Base-by-base conservation (phyloP, 1,140 invertebrate genomes). In the Harpegnathos saltator region DNA sequence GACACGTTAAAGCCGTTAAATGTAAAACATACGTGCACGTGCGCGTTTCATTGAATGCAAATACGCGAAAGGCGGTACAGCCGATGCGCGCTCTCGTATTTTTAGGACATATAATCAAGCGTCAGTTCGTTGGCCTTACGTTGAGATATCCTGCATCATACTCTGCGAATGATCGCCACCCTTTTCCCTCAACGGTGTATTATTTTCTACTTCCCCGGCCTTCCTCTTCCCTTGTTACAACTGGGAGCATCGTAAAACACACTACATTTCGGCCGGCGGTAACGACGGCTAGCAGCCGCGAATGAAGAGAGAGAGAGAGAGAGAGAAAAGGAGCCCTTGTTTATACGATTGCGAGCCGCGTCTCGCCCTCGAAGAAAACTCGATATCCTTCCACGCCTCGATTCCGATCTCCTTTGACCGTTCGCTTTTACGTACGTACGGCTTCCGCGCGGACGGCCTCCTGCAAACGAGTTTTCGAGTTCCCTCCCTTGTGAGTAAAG, bases 391-490 rank as follows among this genome's bases (percentile, higher is more conserved):
- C 33, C 75, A 69, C 44, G 38, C 38, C 65, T 82, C 50, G 56
- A 77, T 63, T 52, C 54, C 74, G 74, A 33, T 54, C 48, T 68
- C 48, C 66, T 80, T 88, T 85, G 84, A 86, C 85, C 82, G 59
- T 80, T 77, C 29, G 62, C 63, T 71, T 80, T 59, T 81, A 71
- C 83, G 78, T 82, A 83, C 77, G 72, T 84, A 84, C 69, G 66
- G 78, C 85, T 85, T 88, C 77, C 83, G 83, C 19, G 17, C 83
- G 77, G 56, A 50, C 87, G 82, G 72, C 33, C 75, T 77, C 72
- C 81, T 80, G 83, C 80, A 86, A 90, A 89, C 83, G 84, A 85
- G 84, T 88, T 90, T 89, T 86, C 86, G 65, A 88, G 80, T 87
- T 61, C 56, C 33, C 52, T 69, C 63, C 52, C 65, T 48, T 29